These are phyloP conservation scores for Matsumurasca onukii DNA, from an alignment of 1,140 invertebrate species.

Conservation along the genomic window DNA sequence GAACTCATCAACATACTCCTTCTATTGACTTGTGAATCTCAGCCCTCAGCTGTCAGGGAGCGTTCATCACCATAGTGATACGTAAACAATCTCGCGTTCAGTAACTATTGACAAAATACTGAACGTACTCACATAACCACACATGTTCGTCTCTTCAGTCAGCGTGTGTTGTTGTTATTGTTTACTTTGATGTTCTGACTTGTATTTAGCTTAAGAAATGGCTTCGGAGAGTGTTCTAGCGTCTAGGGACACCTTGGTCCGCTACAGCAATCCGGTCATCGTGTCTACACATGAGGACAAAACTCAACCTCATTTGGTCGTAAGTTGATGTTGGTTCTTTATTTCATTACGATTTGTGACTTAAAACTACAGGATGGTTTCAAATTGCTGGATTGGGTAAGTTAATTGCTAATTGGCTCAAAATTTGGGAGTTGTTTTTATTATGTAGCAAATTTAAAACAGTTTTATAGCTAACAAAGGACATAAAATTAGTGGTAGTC, in stretches of 20 bases:
- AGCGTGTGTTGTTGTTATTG: neutral
- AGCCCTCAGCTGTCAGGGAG: too few species aligned
- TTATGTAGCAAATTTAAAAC: neutral
- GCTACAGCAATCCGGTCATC: slow-evolving; percentile 19
- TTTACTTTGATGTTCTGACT: neutral
- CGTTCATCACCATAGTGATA: neutral
- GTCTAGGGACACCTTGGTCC: slow-evolving; percentile 15
- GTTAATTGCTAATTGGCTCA: too few species aligned
- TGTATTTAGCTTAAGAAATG: slow-evolving; percentile 17
- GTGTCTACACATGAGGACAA: slow-evolving; percentile 13
- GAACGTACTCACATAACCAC: neutral
- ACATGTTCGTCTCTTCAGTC: neutral
- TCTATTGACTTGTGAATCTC: too few species aligned
- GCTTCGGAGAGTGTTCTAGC: slow-evolving; percentile 21
- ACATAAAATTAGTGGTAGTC: neutral
- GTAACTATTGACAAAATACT: neutral
- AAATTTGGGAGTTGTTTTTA: neutral
- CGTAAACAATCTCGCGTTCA: neutral
- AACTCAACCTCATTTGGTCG: neutral
- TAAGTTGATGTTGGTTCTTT: too few species aligned
- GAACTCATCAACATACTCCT: too few species aligned
- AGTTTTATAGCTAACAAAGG: neutral
- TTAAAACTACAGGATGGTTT: neutral
- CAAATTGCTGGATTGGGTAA: neutral
- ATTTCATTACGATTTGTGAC: too few species aligned